Percentiles rank a stretch among this genome's conserved stretches.
Conservation (phyloP, 2,113 vertebrate species). For the Burhinus bistriatus region DNA sequence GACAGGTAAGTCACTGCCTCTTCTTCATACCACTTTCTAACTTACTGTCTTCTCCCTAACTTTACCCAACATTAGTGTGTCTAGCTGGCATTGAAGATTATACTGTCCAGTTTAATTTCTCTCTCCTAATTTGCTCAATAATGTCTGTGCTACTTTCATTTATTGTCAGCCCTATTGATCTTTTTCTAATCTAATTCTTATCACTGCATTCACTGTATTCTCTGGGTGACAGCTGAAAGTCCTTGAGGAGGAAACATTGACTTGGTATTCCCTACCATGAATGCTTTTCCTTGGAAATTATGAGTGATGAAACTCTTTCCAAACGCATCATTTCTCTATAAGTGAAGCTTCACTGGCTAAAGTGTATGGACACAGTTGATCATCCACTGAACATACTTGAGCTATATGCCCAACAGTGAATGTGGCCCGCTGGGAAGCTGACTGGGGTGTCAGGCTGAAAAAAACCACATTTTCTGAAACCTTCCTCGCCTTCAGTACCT, state of each 20-base stretch:
- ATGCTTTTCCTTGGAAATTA: not conserved
- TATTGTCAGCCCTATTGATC: slow-evolving; percentile 72
- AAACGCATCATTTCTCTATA: not conserved
- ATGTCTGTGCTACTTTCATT: slow-evolving; percentile 70
- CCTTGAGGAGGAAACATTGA: slow-evolving; percentile 60
- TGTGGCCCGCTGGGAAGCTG: not conserved
- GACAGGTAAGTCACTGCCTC: not conserved
- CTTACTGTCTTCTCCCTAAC: slow-evolving; percentile 19
- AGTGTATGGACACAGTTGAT: not conserved
- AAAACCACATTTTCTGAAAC: not conserved
- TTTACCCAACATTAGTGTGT: slow-evolving; percentile 22
- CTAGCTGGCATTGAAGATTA: slow-evolving; percentile 54
- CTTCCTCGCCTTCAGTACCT: not conserved
- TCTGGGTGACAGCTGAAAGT: slow-evolving; percentile 57
- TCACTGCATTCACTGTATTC: slow-evolving; percentile 59
- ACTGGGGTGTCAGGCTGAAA: not conserved
- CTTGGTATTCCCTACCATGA: slow-evolving; percentile 18
- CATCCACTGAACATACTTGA: not conserved
- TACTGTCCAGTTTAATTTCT: slow-evolving; percentile 65
- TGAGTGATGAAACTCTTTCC: not conserved
- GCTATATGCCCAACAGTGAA: not conserved
- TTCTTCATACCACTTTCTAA: not conserved
- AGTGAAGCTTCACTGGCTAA: not conserved
- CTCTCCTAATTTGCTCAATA: slow-evolving; percentile 69
- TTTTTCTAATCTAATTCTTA: slow-evolving; percentile 70